phyloP scores from a whole-genome alignment of 1,140 invertebrate species.

The Lepidurus arcticus region DNA sequence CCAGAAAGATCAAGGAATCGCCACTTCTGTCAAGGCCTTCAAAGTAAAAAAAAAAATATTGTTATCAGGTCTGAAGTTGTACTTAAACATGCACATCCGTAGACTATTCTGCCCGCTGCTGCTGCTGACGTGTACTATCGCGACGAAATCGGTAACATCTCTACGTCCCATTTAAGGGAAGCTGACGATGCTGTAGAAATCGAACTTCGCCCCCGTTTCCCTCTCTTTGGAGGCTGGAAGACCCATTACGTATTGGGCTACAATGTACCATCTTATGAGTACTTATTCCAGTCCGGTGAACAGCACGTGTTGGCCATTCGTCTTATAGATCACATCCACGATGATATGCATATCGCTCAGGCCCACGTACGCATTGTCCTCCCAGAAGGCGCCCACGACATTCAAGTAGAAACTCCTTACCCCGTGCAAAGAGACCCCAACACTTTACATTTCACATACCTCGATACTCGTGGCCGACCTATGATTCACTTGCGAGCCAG shows the following conservation, averaged over 20 bases:
- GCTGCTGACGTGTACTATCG: slow-evolving; percentile 88
- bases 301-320: slow-evolving; percentile 85
- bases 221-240: slow-evolving; percentile 98
- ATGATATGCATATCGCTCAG: slow-evolving; percentile 93
- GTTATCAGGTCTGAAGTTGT: neutral
- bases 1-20: slow-evolving; percentile 78
- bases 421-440: slow-evolving; percentile 66
- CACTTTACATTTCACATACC: slow-evolving; percentile 81
- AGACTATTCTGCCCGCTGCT: slow-evolving; percentile 82
- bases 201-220: slow-evolving; percentile 90
- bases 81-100: slow-evolving; percentile 34
- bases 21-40: slow-evolving; percentile 83
- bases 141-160: slow-evolving; percentile 99
- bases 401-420: slow-evolving; percentile 79
- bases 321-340: slow-evolving; percentile 90
- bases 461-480: slow-evolving; percentile 88
- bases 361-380: slow-evolving; percentile 85
- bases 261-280: slow-evolving; percentile 95
- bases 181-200: slow-evolving; percentile 86
- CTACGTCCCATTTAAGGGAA: slow-evolving; percentile 82
- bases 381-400: slow-evolving; percentile 81
- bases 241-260: slow-evolving; percentile 96
- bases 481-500: slow-evolving; percentile 78
- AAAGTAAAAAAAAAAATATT: slow-evolving; percentile 50
- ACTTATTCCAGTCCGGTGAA: slow-evolving; percentile 72